phyloP scores from a whole-genome alignment of 2,797 vertebrate genomes.

The Catharus ustulatus region DNA sequence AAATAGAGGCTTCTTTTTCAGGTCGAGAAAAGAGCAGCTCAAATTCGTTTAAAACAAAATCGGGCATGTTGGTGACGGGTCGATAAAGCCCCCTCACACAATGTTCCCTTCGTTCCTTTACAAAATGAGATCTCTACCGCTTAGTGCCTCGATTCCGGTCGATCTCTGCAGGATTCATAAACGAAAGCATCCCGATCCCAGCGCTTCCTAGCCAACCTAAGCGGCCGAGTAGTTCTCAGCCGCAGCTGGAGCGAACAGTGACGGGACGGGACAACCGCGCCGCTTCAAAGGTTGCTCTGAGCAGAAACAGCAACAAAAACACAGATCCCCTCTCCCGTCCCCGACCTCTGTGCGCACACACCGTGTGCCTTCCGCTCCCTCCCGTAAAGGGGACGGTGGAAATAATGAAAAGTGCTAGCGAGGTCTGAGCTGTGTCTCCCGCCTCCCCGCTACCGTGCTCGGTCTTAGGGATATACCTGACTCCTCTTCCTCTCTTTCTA shows the following conservation, averaged over 20 bases:
- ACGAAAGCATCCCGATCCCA: background rate
- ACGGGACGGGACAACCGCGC: background rate
- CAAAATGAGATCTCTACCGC: background rate
- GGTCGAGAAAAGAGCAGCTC: background rate
- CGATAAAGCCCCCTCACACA: background rate
- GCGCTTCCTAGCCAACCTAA: background rate
- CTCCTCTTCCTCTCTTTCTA: background rate
- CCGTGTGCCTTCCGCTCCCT: background rate
- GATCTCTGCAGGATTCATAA: background rate
- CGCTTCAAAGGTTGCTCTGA: background rate
- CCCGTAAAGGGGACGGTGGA: background rate
- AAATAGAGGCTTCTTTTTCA: background rate
- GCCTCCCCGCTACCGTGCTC: background rate
- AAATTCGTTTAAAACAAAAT: constrained; percentile 48
- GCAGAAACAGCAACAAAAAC: background rate
- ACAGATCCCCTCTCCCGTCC: background rate
- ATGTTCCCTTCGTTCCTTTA: background rate
- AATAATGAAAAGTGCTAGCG: background rate
- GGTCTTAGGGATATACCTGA: background rate
- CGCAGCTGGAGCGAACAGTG: background rate
- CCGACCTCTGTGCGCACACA: background rate
- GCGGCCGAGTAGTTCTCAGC: background rate
- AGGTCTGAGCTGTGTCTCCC: background rate
- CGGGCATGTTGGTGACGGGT: background rate
- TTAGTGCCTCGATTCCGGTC: background rate